Percentiles rank a stretch among this genome's conserved stretches.
Conservation (phyloP, 2,888 invertebrate species). For the Rhimphoctona megacephalus region DNA sequence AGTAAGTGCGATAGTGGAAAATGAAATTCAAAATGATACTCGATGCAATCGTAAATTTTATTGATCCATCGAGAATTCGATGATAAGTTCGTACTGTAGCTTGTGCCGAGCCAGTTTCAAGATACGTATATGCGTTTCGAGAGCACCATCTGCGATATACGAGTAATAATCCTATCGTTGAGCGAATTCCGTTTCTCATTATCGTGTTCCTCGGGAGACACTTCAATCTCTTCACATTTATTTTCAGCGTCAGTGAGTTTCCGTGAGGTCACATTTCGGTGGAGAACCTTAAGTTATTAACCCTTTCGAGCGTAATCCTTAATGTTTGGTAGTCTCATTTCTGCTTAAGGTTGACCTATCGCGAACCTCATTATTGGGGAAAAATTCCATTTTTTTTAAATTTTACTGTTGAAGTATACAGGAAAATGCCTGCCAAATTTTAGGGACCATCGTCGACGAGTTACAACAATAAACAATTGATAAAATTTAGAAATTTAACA, state of each 20-base stretch:
- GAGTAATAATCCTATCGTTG: constrained; percentile 62
- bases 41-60: constrained; percentile 42
- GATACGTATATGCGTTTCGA: constrained; percentile 30
- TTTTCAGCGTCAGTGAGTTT: background rate
- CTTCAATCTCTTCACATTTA: background rate
- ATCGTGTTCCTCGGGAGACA: constrained; percentile 38
- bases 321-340: background rate
- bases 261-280: background rate
- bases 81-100: constrained; percentile 38
- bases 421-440: too few relatives aligned
- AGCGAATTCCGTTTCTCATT: constrained; percentile 67
- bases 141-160: constrained; percentile 6
- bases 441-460: too few relatives aligned
- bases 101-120: background rate
- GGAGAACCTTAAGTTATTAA: background rate
- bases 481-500: too few relatives aligned
- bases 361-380: too few relatives aligned
- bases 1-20: constrained; percentile 9
- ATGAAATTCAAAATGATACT: constrained; percentile 28
- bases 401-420: too few relatives aligned
- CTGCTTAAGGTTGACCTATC: too few relatives aligned
- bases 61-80: constrained; percentile 44
- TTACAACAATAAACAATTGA: too few relatives aligned
- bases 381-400: too few relatives aligned
- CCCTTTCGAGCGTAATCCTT: background rate